Percentiles rank a stretch among this genome's conserved stretches.
phyloP scores from a whole-genome alignment of 2,113 vertebrate genomes.

The Grus americana region DNA sequence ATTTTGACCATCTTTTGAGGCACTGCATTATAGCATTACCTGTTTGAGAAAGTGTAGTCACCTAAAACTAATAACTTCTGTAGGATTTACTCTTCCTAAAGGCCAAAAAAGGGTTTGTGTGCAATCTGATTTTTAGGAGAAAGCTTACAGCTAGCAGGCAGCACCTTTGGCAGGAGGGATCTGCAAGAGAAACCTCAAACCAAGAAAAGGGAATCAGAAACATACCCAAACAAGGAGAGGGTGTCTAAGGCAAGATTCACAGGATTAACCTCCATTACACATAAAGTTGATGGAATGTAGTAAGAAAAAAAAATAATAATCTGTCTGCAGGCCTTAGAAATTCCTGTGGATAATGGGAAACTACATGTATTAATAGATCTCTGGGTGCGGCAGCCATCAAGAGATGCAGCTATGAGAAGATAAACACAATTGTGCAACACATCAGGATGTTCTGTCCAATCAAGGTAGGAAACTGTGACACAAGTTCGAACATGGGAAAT shows the following conservation, averaged over 20 bases:
- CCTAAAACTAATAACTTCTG: neutral
- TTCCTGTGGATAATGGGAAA: neutral
- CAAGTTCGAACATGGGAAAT: neutral
- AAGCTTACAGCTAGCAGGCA: neutral
- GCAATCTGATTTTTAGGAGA: neutral
- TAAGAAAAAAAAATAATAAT: neutral
- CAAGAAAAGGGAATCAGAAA: neutral
- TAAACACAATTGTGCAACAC: neutral
- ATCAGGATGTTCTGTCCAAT: neutral
- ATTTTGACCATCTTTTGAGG: neutral
- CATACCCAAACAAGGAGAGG: neutral
- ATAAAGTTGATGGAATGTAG: neutral
- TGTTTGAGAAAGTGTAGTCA: neutral
- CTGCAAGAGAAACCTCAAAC: neutral
- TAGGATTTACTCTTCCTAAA: neutral
- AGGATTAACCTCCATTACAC: neutral
- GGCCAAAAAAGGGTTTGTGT: fast-evolving
- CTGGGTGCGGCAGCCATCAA: neutral
- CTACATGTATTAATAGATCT: neutral
- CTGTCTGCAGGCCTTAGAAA: neutral
- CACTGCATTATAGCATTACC: neutral
- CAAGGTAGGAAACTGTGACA: neutral
- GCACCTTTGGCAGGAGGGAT: neutral
- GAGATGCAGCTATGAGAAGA: neutral
- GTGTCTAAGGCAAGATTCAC: neutral